A percentile compares a stretch with the other conserved stretches of the same genome.
Conservation (phyloP, 2,113 vertebrate species). For the Alaudala cheleensis region DNA sequence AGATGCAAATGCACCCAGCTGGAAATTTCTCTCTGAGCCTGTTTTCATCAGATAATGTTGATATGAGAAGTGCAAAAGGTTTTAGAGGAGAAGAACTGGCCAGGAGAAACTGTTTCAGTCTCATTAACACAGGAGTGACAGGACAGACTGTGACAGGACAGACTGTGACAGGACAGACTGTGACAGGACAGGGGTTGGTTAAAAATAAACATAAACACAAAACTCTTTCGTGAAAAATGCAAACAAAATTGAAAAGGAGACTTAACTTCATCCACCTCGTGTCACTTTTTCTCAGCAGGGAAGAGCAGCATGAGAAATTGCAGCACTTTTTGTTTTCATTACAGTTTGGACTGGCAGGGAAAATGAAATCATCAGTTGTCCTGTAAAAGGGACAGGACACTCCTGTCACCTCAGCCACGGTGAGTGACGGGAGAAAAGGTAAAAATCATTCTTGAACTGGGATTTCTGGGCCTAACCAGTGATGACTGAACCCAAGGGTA, state of each 20-base stretch:
- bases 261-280: neutral
- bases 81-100: neutral
- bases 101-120: neutral
- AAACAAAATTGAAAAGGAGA: neutral
- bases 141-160: neutral
- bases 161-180: neutral
- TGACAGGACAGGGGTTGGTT: neutral
- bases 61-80: neutral
- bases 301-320: neutral
- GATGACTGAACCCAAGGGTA: neutral
- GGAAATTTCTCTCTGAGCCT: conserved; percentile 18
- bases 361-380: neutral
- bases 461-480: conserved; percentile 26
- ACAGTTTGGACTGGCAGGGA: neutral
- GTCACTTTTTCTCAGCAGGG: neutral
- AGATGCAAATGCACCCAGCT: neutral
- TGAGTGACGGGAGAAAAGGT: conserved; percentile 19
- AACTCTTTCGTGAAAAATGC: neutral
- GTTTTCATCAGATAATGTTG: neutral
- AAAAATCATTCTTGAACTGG: conserved; percentile 11
- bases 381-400: neutral
- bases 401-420: neutral
- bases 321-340: neutral
- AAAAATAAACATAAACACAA: neutral
- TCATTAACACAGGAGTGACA: neutral